Evolutionary conservation across 2,797 vertebrate genomes (phyloP).

Genomic region (Artibeus jamaicensis): DNA sequence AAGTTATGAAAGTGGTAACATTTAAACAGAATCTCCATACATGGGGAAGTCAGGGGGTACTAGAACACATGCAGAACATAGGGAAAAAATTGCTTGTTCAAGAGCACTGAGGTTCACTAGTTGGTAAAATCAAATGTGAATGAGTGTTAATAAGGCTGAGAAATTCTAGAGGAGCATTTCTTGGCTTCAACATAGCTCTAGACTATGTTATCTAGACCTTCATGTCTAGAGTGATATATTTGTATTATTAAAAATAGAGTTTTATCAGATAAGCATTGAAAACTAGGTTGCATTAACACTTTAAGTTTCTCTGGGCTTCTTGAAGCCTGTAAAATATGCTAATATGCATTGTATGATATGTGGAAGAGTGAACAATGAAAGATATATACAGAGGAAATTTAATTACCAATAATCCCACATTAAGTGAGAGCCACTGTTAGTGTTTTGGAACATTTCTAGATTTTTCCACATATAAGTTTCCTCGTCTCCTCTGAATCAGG

Average conservation of each 20-base stretch:
- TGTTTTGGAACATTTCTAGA: background rate
- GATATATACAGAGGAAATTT: background rate
- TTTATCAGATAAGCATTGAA: background rate
- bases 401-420: background rate
- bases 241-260: background rate
- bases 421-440: background rate
- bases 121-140: background rate
- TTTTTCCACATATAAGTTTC: background rate
- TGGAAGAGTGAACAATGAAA: background rate
- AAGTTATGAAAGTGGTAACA: background rate
- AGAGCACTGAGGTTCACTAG: background rate
- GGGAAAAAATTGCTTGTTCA: background rate
- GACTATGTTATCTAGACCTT: background rate
- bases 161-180: background rate
- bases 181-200: too few relatives aligned
- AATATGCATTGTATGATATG: background rate
- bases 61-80: background rate
- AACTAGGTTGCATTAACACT: background rate
- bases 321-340: background rate
- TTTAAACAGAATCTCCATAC: background rate
- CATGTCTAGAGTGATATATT: background rate
- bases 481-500: background rate
- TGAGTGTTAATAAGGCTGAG: background rate
- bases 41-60: fast-evolving
- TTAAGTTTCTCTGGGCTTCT: background rate